Conservation (phyloP, 2,888 invertebrate species). For the Diaphora mendica region DNA sequence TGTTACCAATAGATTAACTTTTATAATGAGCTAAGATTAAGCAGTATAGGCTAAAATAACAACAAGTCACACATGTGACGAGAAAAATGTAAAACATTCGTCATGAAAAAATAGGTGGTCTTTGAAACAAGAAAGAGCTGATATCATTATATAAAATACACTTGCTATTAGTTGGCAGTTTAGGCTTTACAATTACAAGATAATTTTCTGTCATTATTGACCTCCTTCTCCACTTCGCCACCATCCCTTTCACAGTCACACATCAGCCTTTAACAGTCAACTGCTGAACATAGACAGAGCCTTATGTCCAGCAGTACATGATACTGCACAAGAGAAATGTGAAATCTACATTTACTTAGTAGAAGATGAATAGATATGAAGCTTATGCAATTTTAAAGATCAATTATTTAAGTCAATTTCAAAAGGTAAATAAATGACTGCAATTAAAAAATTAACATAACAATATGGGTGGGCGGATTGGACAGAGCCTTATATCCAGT, state of each 20-base stretch:
- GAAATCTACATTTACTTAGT: slow-evolving; percentile 52
- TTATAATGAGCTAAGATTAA: slow-evolving; percentile 49
- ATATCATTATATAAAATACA: background rate
- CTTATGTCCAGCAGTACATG: no score
- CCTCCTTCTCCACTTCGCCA: no score
- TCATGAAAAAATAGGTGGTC: background rate
- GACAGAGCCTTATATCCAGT: no score
- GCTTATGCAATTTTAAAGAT: slow-evolving; percentile 62
- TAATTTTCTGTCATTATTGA: no score
- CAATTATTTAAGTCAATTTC: slow-evolving; percentile 58
- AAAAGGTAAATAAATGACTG: slow-evolving; percentile 53
- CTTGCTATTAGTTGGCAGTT: background rate
- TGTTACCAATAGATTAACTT: slow-evolving; percentile 41
- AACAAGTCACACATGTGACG: slow-evolving; percentile 30
- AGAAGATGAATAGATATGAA: slow-evolving; percentile 52
- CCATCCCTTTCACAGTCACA: no score
- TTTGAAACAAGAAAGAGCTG: background rate
- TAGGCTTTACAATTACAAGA: background rate
- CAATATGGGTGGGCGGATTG: slow-evolving; percentile 52
- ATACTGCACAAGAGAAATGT: slow-evolving; percentile 44
- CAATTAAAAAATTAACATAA: slow-evolving; percentile 58
- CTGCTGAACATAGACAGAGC: no score
- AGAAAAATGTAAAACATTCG: slow-evolving; percentile 8
- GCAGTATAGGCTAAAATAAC: slow-evolving; percentile 32
- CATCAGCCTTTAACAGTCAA: no score